These are phyloP conservation scores for Maconellicoccus hirsutus DNA, from an alignment of 1,140 invertebrate species.

Conservation along the genomic window DNA sequence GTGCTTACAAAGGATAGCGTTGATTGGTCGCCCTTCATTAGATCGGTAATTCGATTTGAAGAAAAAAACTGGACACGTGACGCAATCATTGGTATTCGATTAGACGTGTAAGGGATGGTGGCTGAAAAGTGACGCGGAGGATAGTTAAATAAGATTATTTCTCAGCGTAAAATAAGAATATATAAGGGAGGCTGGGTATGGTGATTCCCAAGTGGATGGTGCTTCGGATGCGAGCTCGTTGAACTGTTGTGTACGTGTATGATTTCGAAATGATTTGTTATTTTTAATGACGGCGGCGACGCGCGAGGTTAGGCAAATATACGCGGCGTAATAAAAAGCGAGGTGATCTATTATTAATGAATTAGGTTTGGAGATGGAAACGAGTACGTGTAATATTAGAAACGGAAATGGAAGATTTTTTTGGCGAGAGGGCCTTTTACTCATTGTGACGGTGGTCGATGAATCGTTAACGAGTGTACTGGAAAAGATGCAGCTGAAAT, in stretches of 20 bases:
- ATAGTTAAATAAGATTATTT: slow-evolving; percentile 4
- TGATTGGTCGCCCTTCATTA: too few relatives aligned
- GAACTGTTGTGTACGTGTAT: neutral
- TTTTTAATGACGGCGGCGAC: too few relatives aligned
- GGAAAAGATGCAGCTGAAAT: neutral
- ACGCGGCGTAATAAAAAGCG: neutral
- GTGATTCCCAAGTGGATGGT: neutral
- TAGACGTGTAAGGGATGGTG: too few relatives aligned
- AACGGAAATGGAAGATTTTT: slow-evolving; percentile 1
- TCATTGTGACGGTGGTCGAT: too few relatives aligned
- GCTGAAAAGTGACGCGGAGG: neutral
- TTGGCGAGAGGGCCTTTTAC: neutral
- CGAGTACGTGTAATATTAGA: neutral
- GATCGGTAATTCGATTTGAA: too few relatives aligned
- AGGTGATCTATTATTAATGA: slow-evolving; percentile 10
- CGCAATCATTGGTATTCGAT: too few relatives aligned
- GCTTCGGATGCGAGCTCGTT: neutral
- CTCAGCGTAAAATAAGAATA: neutral
- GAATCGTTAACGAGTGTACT: too few relatives aligned
- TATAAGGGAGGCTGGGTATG: too few relatives aligned
- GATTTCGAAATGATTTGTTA: too few relatives aligned
- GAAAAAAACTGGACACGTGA: too few relatives aligned
- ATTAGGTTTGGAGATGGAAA: neutral
- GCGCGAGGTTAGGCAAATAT: too few relatives aligned
- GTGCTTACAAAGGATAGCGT: too few relatives aligned